Evolutionary conservation across 2,797 vertebrate species (phyloP).

Genomic region (Peromyscus eremicus): DNA sequence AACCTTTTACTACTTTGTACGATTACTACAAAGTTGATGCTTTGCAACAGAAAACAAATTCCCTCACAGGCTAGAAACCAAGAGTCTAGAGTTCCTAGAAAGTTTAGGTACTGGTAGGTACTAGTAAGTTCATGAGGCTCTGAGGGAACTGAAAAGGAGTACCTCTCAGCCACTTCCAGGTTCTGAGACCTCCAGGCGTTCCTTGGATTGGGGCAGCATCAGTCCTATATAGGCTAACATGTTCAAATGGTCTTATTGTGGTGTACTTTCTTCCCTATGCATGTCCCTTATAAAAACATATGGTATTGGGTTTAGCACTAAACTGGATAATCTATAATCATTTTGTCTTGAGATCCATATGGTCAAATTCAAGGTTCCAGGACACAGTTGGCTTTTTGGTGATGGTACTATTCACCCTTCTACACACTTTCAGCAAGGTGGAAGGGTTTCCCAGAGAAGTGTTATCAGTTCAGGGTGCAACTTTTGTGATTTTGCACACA

Average conservation of each 20-base stretch:
- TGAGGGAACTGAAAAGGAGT: neutral
- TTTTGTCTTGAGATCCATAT: neutral
- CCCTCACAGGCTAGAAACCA: neutral
- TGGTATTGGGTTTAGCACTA: neutral
- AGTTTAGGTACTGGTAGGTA: neutral
- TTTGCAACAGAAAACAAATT: neutral
- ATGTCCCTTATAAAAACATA: neutral
- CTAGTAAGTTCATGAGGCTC: accelerated
- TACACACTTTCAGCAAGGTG: accelerated
- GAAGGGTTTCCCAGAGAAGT: neutral
- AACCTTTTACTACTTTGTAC: neutral
- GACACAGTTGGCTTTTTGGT: neutral
- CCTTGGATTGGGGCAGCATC: neutral
- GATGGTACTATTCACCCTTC: too few relatives aligned
- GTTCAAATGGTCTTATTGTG: neutral
- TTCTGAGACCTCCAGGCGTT: neutral
- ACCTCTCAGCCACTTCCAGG: neutral
- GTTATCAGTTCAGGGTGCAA: neutral
- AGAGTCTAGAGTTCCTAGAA: neutral
- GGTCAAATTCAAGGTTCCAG: neutral
- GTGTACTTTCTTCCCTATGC: accelerated
- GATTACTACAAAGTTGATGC: neutral
- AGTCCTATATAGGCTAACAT: neutral
- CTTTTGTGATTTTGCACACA: neutral
- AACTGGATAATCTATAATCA: neutral